These are phyloP conservation scores for Pseudoatta argentina DNA, from an alignment of 1,140 invertebrate species.

Conservation along the genomic window DNA sequence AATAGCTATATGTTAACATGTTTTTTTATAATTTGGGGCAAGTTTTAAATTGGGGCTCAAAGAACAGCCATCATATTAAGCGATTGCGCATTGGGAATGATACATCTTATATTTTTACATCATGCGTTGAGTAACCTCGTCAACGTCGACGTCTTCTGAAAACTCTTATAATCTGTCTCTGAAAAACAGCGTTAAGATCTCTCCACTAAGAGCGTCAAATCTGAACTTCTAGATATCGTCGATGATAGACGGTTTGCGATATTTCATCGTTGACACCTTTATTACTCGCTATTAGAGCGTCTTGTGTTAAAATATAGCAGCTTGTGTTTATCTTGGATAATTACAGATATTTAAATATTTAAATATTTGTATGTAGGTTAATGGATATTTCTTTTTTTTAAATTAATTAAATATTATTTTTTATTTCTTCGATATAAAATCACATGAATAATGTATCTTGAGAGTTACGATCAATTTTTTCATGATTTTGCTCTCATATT, in stretches of 20 bases:
- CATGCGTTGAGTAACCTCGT: slow-evolving; percentile 5
- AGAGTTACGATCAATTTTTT: background rate
- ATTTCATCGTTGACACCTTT: slow-evolving; percentile 18
- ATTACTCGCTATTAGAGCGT: background rate
- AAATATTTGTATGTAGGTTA: background rate
- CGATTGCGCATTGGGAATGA: no score
- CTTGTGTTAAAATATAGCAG: slow-evolving; percentile 1
- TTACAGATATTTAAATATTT: slow-evolving; percentile 3
- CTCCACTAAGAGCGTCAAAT: background rate
- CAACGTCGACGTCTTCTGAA: slow-evolving; percentile 3
- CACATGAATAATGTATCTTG: background rate
- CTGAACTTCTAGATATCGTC: background rate
- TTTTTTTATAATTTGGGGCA: no score
- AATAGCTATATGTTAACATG: no score
- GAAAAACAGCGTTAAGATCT: background rate
- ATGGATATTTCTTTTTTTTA: background rate
- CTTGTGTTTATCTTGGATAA: slow-evolving; percentile 4
- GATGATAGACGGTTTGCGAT: slow-evolving; percentile 7
- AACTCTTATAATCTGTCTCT: background rate
- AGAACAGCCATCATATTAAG: no score
- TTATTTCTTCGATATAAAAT: background rate
- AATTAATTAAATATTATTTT: background rate
- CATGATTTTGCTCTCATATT: background rate
- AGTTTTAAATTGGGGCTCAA: no score
- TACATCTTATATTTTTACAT: no score